Evolutionary conservation across 2,888 invertebrate species (phyloP).

Genomic region (Lycia hirtaria): DNA sequence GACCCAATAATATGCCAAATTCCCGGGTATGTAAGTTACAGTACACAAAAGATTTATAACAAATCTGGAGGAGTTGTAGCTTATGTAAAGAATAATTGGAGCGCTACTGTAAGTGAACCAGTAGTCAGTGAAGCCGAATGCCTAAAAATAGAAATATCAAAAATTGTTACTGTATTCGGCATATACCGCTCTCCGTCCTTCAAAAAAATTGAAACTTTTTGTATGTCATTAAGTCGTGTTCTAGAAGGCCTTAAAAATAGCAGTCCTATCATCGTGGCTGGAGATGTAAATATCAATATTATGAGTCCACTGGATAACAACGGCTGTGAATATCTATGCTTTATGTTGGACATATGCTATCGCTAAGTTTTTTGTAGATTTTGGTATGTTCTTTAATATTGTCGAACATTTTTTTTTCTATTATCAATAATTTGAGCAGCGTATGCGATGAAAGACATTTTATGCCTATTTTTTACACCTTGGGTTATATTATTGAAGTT

Average conservation of each 20-base stretch:
- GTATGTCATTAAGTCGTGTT: background rate
- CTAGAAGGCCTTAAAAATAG: background rate
- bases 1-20: slow-evolving; percentile 1
- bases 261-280: background rate
- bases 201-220: background rate
- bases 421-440: no score
- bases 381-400: no score
- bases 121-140: background rate
- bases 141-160: background rate
- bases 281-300: background rate
- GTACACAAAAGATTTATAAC: background rate
- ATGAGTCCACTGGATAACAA: background rate
- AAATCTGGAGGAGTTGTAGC: background rate
- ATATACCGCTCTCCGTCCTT: background rate
- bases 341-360: no score
- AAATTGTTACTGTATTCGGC: background rate
- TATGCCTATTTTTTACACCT: no score
- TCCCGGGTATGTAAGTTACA: background rate
- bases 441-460: no score
- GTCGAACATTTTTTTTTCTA: no score
- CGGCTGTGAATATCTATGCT: background rate
- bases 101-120: background rate
- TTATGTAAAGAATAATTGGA: background rate
- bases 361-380: no score
- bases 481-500: no score